Percentiles rank a stretch among this genome's conserved stretches.
phyloP scores from a whole-genome alignment of 2,888 invertebrate genomes.

The Dynastes maya region DNA sequence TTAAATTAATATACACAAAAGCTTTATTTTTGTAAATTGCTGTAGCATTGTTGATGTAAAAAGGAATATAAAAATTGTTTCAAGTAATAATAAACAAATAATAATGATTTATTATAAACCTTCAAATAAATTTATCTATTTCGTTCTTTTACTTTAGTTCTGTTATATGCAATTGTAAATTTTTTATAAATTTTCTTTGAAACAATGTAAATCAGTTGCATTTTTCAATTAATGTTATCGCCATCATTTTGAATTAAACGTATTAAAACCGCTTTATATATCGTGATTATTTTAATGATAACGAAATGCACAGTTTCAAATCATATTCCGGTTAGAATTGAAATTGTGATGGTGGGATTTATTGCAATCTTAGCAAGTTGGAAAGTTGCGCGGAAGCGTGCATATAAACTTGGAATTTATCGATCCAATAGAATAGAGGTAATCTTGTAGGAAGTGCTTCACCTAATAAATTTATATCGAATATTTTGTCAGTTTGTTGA shows the following conservation, averaged over 20 bases:
- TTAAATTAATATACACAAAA: too few relatives aligned
- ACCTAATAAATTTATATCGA: slow-evolving; percentile 12
- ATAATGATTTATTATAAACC: too few relatives aligned
- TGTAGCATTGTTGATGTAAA: too few relatives aligned
- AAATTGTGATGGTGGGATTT: neutral
- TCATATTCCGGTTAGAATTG: too few relatives aligned
- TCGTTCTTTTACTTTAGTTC: too few relatives aligned
- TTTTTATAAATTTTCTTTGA: too few relatives aligned
- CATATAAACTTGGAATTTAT: slow-evolving; percentile 37
- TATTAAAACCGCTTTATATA: neutral
- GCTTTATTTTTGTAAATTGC: too few relatives aligned
- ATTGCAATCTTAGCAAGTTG: slow-evolving; percentile 20
- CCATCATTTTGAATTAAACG: neutral
- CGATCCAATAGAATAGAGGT: slow-evolving; percentile 35
- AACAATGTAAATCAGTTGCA: neutral
- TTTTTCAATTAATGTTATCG: neutral
- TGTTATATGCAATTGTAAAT: too few relatives aligned
- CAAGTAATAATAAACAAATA: too few relatives aligned
- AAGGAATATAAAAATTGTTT: too few relatives aligned
- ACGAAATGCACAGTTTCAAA: too few relatives aligned
- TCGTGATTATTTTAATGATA: neutral
- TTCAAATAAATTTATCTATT: too few relatives aligned
- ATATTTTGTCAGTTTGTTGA: slow-evolving; percentile 21
- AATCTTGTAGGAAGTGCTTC: slow-evolving; percentile 28
- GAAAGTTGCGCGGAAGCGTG: slow-evolving; percentile 29